Percentiles rank a stretch among this genome's conserved stretches.
These are phyloP conservation scores for Ahaetulla prasina DNA, from an alignment of 2,113 vertebrate genomes.

Conservation along the genomic window DNA sequence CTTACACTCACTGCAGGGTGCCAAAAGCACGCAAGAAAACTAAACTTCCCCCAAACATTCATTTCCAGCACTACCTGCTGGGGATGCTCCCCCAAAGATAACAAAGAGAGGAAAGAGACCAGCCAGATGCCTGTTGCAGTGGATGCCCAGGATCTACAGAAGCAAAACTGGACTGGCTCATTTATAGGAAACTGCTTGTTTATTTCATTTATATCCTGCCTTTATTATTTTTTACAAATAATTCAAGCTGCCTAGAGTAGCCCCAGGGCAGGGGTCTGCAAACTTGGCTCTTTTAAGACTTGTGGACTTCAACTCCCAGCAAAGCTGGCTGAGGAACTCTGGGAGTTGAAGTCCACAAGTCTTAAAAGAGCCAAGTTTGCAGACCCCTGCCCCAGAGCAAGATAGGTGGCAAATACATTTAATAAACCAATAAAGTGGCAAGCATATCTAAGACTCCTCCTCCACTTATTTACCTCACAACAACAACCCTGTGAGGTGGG, in stretches of 20 bases:
- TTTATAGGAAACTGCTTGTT: background rate
- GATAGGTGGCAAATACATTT: background rate
- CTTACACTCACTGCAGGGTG: background rate
- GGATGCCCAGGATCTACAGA: background rate
- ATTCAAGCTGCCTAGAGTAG: background rate
- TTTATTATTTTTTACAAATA: background rate
- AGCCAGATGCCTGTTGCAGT: background rate
- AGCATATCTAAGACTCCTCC: background rate
- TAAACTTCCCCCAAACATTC: background rate
- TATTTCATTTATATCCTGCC: background rate
- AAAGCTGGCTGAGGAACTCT: too few species aligned
- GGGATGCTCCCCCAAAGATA: background rate
- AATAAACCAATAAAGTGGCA: background rate
- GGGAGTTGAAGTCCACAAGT: too few species aligned
- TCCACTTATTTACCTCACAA: background rate
- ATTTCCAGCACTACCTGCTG: background rate
- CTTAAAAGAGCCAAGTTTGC: too few species aligned
- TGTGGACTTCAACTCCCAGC: too few species aligned
- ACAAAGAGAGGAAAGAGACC: background rate
- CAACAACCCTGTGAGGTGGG: background rate
- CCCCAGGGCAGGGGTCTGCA: background rate
- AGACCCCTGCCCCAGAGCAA: background rate
- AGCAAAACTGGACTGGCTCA: background rate
- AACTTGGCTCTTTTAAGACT: too few species aligned
- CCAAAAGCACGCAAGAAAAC: background rate